Evolutionary conservation across 1,140 invertebrate species (phyloP).

Genomic region (Phenacoccus solenopsis): DNA sequence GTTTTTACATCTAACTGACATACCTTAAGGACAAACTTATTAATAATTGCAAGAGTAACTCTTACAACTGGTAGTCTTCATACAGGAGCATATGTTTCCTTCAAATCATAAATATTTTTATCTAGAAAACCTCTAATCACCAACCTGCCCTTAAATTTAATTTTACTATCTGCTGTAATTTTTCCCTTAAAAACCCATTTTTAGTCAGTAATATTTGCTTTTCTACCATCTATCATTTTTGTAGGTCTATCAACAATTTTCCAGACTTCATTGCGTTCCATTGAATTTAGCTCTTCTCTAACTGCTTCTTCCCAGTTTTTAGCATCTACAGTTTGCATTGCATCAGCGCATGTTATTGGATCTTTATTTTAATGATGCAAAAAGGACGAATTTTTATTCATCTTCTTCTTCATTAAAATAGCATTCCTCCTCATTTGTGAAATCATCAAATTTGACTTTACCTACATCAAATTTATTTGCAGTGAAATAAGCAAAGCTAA

Average conservation of each 20-base stretch:
- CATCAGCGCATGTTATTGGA: not conserved
- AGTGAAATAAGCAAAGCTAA: no score
- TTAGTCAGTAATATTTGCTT: constrained; percentile 12
- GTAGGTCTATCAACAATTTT: constrained; percentile 12
- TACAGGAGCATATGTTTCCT: constrained; percentile 33
- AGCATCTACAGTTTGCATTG: constrained; percentile 22
- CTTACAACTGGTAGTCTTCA: constrained; percentile 29
- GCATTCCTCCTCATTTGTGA: no score
- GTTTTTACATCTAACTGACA: constrained; percentile 34
- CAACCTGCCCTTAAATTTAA: constrained; percentile 23
- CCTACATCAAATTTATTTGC: no score
- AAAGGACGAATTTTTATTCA: not conserved
- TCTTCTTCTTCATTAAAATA: no score
- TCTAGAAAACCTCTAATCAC: constrained; percentile 28
- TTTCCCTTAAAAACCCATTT: constrained; percentile 27
- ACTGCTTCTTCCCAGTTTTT: constrained; percentile 24
- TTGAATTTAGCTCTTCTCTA: constrained; percentile 24
- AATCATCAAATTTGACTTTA: no score
- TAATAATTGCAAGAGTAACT: constrained; percentile 31
- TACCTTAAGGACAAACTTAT: constrained; percentile 29
- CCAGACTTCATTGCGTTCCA: constrained; percentile 21
- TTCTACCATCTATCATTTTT: not conserved
- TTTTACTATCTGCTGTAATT: constrained; percentile 15
- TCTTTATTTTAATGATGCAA: not conserved
- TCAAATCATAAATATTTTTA: constrained; percentile 29